Evolutionary conservation across 1,140 invertebrate genomes (phyloP).

Genomic region (Rhynchophorus ferrugineus): DNA sequence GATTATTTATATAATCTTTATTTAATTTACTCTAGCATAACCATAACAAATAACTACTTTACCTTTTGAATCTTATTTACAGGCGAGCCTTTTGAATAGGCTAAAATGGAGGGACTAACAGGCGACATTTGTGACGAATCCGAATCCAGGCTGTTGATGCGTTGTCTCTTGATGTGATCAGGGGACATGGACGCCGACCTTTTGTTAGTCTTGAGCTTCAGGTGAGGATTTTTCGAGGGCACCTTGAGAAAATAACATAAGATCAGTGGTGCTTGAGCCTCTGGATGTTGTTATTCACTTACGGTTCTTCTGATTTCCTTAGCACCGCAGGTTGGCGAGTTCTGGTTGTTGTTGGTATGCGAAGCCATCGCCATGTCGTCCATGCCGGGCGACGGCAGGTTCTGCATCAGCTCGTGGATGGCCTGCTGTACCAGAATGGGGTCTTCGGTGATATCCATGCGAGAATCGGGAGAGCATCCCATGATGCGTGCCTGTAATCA

Average conservation of each 20-base stretch:
- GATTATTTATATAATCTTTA: too few species aligned
- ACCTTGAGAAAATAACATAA: background rate
- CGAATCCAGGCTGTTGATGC: slow-evolving; percentile 15
- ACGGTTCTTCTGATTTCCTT: too few species aligned
- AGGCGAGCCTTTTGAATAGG: background rate
- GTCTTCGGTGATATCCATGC: slow-evolving; percentile 55
- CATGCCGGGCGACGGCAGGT: slow-evolving; percentile 44
- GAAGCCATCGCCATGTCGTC: too few species aligned
- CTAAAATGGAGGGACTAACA: background rate
- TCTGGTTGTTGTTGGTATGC: too few species aligned
- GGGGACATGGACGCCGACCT: slow-evolving; percentile 15
- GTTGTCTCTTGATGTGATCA: slow-evolving; percentile 11
- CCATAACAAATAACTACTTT: too few species aligned
- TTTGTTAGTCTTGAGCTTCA: slow-evolving; percentile 10
- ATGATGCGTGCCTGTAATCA: slow-evolving; percentile 7
- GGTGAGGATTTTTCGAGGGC: background rate
- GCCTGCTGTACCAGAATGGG: slow-evolving; percentile 56
- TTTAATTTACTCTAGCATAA: too few species aligned
- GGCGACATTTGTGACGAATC: slow-evolving; percentile 15
- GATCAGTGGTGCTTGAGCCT: background rate
- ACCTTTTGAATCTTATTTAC: slow-evolving; percentile 1
- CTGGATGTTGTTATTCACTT: background rate
- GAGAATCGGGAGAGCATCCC: too few species aligned
- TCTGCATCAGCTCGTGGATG: slow-evolving; percentile 59
- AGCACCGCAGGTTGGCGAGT: too few species aligned